phyloP scores from a whole-genome alignment of 2,113 vertebrate species.

The Callithrix jacchus region DNA sequence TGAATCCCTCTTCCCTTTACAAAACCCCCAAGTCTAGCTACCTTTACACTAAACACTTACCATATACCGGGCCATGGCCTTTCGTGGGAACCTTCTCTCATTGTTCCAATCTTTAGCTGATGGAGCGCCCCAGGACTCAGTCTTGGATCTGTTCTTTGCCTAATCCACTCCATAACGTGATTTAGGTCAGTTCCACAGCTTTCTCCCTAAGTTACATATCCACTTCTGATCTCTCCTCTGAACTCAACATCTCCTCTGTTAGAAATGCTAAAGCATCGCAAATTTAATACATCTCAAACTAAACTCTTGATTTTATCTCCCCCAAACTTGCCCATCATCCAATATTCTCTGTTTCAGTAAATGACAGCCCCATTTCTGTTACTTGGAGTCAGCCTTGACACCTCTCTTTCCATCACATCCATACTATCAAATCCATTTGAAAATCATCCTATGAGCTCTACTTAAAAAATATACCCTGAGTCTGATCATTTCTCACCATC shows the following conservation, averaged over 20 bases:
- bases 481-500: background rate
- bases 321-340: background rate
- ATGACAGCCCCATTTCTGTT: background rate
- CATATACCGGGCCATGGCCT: fast-evolving
- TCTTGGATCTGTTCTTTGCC: background rate
- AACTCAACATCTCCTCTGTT: background rate
- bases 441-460: background rate
- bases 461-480: background rate
- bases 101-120: background rate
- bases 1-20: background rate
- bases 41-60: background rate
- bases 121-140: background rate
- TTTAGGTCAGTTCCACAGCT: background rate
- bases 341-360: background rate
- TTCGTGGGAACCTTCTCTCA: background rate
- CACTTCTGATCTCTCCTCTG: background rate
- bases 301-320: background rate
- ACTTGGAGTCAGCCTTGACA: background rate
- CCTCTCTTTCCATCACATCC: background rate
- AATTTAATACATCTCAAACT: background rate
- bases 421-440: background rate
- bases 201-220: background rate
- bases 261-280: background rate
- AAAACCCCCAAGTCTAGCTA: background rate
- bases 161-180: background rate